Conservation (phyloP, 2,113 vertebrate genomes). For the Vidua chalybeata region DNA sequence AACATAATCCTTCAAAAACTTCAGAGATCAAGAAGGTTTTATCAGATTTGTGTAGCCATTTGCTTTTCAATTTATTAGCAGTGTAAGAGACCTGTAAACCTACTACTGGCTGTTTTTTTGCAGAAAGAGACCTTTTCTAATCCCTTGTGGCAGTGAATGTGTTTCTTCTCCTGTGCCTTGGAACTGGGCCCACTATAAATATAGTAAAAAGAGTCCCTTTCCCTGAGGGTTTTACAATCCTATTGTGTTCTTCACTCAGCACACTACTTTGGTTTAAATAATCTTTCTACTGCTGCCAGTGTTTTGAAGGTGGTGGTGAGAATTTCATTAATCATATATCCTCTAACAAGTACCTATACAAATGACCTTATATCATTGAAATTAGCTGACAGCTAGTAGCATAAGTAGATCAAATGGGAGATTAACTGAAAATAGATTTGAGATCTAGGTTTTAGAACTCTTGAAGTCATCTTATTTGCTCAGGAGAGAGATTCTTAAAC, state of each 20-base stretch:
- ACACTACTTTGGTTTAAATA: not conserved
- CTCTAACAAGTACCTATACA: not conserved
- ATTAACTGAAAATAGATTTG: not conserved
- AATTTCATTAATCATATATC: not conserved
- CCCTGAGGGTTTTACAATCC: not conserved
- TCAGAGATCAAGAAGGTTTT: not conserved
- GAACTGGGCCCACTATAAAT: not conserved
- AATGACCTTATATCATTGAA: not conserved
- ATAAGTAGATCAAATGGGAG: not conserved
- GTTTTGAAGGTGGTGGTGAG: not conserved
- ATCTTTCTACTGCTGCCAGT: not conserved
- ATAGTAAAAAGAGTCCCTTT: not conserved
- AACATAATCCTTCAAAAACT: not conserved
- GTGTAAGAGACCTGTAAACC: not conserved
- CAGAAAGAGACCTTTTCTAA: not conserved
- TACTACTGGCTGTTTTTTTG: not conserved
- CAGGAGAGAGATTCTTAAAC: not conserved
- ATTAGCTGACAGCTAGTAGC: not conserved
- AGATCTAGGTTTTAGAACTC: not conserved
- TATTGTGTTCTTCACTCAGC: not conserved
- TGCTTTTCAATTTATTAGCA: not conserved
- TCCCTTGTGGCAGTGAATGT: not conserved
- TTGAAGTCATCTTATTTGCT: not conserved
- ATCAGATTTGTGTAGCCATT: not conserved
- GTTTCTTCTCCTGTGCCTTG: not conserved